Evolutionary conservation across 2,797 vertebrate species (phyloP).

Genomic region (Kryptolebias ocellatus): DNA sequence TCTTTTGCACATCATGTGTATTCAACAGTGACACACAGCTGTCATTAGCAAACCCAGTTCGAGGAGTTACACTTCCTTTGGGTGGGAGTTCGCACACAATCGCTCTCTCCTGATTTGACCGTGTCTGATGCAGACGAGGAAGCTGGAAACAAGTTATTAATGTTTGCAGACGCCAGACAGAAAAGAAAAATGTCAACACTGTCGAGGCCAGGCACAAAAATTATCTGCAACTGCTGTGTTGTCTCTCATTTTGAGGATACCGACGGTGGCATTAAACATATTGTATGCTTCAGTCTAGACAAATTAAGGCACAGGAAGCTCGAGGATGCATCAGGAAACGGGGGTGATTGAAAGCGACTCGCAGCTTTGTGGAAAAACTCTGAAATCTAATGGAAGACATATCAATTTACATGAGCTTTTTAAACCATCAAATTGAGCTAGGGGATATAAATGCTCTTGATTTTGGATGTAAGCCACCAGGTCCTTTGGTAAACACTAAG

Average conservation of each 20-base stretch:
- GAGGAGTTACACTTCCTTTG: not conserved
- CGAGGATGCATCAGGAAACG: not conserved
- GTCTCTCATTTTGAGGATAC: not conserved
- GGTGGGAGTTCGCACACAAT: not conserved
- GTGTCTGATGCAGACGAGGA: constrained; percentile 24
- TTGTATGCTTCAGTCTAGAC: not conserved
- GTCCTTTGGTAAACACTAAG: not conserved
- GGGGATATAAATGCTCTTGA: not conserved
- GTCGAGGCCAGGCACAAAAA: not conserved
- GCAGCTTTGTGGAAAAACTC: not conserved
- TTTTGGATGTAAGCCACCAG: not conserved
- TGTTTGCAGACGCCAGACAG: constrained; percentile 11
- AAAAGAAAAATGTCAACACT: constrained; percentile 9
- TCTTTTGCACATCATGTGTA: constrained; percentile 31
- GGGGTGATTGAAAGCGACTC: no score
- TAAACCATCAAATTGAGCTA: not conserved
- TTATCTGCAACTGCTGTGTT: not conserved
- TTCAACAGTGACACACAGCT: constrained; percentile 11
- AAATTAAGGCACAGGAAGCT: not conserved
- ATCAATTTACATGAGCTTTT: not conserved
- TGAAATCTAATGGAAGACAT: not conserved
- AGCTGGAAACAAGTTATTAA: constrained; percentile 8
- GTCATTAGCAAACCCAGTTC: constrained; percentile 5
- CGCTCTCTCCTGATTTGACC: constrained; percentile 15
- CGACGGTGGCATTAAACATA: not conserved